Percentiles rank a stretch among this genome's conserved stretches.
Evolutionary conservation across 1,140 invertebrate species (phyloP).

Genomic region (Lutraria rhynchaena): DNA sequence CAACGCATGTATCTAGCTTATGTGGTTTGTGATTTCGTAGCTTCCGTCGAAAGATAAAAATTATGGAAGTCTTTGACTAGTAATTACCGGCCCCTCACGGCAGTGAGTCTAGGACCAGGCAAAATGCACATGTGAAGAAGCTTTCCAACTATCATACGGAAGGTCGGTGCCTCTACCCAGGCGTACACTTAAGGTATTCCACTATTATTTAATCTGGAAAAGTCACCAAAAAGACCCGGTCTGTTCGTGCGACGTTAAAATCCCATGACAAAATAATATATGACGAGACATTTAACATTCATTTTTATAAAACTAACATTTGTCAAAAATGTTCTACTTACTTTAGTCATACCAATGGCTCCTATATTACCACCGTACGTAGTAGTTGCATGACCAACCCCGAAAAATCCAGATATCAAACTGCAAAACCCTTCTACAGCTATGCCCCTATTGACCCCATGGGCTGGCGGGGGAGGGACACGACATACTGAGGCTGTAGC

Average conservation of each 20-base stretch:
- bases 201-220: not conserved
- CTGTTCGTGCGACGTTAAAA: not conserved
- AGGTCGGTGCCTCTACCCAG: no score
- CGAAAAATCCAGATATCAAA: constrained; percentile 90
- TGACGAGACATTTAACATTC: not conserved
- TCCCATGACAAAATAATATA: not conserved
- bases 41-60: not conserved
- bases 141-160: no score
- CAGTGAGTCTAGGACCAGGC: no score
- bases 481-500: constrained; percentile 60
- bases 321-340: no score
- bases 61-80: not conserved
- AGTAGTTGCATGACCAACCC: constrained; percentile 91
- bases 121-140: no score
- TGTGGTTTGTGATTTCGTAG: not conserved
- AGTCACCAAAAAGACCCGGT: not conserved
- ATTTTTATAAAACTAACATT: no score
- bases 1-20: not conserved
- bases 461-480: constrained; percentile 64
- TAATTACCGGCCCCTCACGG: no score
- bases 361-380: constrained; percentile 85
- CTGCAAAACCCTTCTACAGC: constrained; percentile 92
- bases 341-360: constrained; percentile 71
- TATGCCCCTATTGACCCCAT: constrained; percentile 82
- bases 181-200: no score